Conservation (phyloP, 2,113 vertebrate genomes). For the Athene cunicularia region DNA sequence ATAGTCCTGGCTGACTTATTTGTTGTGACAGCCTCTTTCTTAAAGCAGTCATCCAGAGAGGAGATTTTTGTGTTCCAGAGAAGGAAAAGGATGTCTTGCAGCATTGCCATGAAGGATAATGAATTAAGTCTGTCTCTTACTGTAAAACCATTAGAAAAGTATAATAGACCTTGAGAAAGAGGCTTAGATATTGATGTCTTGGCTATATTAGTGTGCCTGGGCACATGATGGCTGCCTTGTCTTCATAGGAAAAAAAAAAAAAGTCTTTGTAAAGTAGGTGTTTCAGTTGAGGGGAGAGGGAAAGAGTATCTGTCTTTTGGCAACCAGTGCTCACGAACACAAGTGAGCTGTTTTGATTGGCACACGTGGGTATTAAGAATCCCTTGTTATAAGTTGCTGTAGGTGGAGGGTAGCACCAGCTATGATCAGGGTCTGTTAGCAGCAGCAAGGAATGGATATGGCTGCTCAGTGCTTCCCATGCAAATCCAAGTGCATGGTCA, state of each 20-base stretch:
- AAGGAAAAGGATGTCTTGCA: slow-evolving; percentile 68
- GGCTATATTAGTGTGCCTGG: background rate
- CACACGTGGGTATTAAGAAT: background rate
- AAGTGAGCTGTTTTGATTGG: background rate
- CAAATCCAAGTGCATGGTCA: background rate
- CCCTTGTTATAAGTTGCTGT: background rate
- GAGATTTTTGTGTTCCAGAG: slow-evolving; percentile 33
- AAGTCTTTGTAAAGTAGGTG: background rate
- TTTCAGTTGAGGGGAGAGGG: background rate
- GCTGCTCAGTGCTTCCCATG: background rate
- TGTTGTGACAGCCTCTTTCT: slow-evolving; percentile 19
- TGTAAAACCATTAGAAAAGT: slow-evolving; percentile 74
- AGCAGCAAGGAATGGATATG: background rate
- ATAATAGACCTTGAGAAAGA: slow-evolving; percentile 71
- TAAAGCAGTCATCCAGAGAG: slow-evolving; percentile 32
- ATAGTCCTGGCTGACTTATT: slow-evolving; percentile 6
- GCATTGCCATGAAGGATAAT: slow-evolving; percentile 70
- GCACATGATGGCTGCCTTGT: background rate
- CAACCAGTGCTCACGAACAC: fast-evolving
- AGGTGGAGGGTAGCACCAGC: background rate
- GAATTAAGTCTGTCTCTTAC: slow-evolving; percentile 76
- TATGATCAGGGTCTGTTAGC: background rate
- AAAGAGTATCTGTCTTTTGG: background rate
- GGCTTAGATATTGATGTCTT: slow-evolving; percentile 19
- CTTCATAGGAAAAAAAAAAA: background rate